Conservation (phyloP, 2,888 invertebrate species). For the Alviniconcha strummeri region DNA sequence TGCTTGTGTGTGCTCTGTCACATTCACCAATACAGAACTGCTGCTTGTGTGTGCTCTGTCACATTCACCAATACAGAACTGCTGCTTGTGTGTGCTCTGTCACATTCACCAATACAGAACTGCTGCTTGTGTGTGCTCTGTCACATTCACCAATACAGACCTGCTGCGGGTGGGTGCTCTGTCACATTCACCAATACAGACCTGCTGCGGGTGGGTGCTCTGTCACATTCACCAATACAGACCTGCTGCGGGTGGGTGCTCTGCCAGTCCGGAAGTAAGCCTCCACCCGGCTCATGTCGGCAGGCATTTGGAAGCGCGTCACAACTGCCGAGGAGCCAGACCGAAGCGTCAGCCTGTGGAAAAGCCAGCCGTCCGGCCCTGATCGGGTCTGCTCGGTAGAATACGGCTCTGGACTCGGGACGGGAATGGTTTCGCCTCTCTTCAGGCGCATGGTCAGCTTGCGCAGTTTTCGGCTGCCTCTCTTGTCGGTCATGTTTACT, state of each 20-base stretch:
- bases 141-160: no score
- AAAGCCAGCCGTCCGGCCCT: constrained; percentile 34
- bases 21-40: no score
- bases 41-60: no score
- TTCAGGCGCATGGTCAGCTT: neutral
- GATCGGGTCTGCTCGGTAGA: constrained; percentile 32
- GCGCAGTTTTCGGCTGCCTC: neutral
- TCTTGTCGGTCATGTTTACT: constrained; percentile 27
- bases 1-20: no score
- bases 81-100: no score
- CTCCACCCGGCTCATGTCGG: neutral
- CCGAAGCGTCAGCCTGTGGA: constrained; percentile 48
- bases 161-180: no score
- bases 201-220: constrained; percentile 15
- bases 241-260: constrained; percentile 22
- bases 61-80: no score
- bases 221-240: no score
- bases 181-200: no score
- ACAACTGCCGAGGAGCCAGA: constrained; percentile 33
- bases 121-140: no score
- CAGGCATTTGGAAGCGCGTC: constrained; percentile 17
- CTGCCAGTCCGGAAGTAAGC: constrained; percentile 28
- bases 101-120: no score
- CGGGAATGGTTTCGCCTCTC: neutral
- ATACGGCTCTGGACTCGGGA: neutral